Percentiles rank a stretch among this genome's conserved stretches.
phyloP scores from a whole-genome alignment of 2,113 vertebrate genomes.

The Hippocampus zosterae region DNA sequence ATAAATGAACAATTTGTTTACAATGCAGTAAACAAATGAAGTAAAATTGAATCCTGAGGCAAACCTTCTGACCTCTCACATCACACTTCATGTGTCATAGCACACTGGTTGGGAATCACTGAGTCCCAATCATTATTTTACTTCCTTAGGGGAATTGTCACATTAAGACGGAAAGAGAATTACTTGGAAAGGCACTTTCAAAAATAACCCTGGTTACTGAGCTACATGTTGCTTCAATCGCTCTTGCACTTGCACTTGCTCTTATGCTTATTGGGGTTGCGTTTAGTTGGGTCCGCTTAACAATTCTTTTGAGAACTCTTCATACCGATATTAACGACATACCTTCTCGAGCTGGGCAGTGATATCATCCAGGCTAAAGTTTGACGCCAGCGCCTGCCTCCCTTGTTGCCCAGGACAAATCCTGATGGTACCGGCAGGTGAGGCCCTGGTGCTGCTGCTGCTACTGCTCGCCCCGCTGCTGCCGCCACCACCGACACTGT shows the following conservation, averaged over 20 bases:
- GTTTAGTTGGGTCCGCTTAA: no score
- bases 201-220: background rate
- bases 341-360: slow-evolving; percentile 91
- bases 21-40: no score
- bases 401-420: slow-evolving; percentile 45
- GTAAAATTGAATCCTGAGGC: no score
- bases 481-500: slow-evolving; percentile 54
- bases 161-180: background rate
- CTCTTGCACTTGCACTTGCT: no score
- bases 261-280: no score
- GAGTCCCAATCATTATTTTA: background rate
- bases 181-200: background rate
- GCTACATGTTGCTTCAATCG: background rate
- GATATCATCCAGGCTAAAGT: slow-evolving; percentile 95
- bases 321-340: background rate
- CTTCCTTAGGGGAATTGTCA: background rate
- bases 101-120: no score
- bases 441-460: slow-evolving; percentile 79
- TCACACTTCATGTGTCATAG: no score
- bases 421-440: slow-evolving; percentile 71
- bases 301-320: no score
- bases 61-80: no score
- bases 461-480: slow-evolving; percentile 64
- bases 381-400: slow-evolving; percentile 75
- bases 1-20: no score